Conservation (phyloP, 2,888 invertebrate species). For the Micoletzkya japonica region DNA sequence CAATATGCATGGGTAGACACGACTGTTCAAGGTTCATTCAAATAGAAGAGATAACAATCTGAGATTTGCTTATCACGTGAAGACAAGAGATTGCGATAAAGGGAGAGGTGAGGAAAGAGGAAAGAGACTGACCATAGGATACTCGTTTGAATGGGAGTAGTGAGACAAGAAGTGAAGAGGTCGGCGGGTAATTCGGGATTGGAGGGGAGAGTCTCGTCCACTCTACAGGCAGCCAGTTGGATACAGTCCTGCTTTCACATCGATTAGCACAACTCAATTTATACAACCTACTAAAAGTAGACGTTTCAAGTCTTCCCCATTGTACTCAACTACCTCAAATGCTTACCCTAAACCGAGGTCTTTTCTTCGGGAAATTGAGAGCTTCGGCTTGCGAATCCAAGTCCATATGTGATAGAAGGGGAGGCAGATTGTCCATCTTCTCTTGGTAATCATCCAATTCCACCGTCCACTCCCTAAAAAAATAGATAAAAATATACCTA, state of each 20-base stretch:
- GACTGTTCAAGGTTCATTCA: too few relatives aligned
- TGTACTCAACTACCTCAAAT: too few relatives aligned
- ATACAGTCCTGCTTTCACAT: constrained; percentile 73
- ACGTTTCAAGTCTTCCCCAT: too few relatives aligned
- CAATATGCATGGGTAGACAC: background rate
- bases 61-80: too few relatives aligned
- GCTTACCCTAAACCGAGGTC: constrained; percentile 35
- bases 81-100: too few relatives aligned
- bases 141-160: constrained; percentile 87
- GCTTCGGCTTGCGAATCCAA: constrained; percentile 35
- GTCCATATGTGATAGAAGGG: constrained; percentile 35
- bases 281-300: background rate
- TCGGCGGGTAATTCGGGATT: constrained; percentile 95
- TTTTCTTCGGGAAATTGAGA: constrained; percentile 35
- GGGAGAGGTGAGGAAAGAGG: background rate
- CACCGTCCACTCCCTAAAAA: constrained; percentile 77
- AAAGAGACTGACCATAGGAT: constrained; percentile 53
- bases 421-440: constrained; percentile 26
- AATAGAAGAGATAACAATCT: too few relatives aligned
- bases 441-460: constrained; percentile 27
- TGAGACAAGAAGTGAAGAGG: constrained; percentile 94
- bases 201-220: constrained; percentile 92
- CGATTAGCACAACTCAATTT: background rate
- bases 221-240: constrained; percentile 91
- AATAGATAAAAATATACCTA: too few relatives aligned